Percentiles rank a stretch among this genome's conserved stretches.
Conservation (phyloP, 2,888 invertebrate genomes). For the Eupelmus urozonus region DNA sequence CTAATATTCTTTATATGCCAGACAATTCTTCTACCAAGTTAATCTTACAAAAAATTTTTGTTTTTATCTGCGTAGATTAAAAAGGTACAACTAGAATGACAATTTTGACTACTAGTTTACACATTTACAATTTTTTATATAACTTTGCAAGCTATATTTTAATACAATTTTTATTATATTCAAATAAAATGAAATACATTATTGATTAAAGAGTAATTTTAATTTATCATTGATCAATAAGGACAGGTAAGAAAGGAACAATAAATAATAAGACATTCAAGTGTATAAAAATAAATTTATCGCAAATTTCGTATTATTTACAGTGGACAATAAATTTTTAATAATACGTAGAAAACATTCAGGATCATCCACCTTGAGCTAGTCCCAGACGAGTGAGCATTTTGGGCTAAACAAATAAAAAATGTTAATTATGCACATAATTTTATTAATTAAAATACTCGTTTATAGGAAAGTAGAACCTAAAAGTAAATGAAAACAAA, state of each 20-base stretch:
- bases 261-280: constrained; percentile 16
- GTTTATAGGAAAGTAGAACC: background rate
- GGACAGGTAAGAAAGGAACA: background rate
- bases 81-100: no score
- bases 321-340: constrained; percentile 34
- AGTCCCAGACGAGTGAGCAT: constrained; percentile 49
- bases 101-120: background rate
- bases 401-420: constrained; percentile 49
- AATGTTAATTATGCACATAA: background rate
- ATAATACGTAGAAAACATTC: constrained; percentile 30
- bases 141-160: no score
- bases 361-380: constrained; percentile 52
- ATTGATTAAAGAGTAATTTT: background rate
- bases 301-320: constrained; percentile 44
- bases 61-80: no score
- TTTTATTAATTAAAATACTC: background rate
- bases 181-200: no score
- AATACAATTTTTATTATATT: no score
- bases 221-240: background rate
- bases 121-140: no score
- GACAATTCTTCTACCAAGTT: no score
- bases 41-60: no score
- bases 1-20: no score
- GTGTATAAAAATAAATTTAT: constrained; percentile 50
- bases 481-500: constrained; percentile 8